Evolutionary conservation across 2,888 invertebrate genomes (phyloP).

Genomic region (Glomeris marginata): DNA sequence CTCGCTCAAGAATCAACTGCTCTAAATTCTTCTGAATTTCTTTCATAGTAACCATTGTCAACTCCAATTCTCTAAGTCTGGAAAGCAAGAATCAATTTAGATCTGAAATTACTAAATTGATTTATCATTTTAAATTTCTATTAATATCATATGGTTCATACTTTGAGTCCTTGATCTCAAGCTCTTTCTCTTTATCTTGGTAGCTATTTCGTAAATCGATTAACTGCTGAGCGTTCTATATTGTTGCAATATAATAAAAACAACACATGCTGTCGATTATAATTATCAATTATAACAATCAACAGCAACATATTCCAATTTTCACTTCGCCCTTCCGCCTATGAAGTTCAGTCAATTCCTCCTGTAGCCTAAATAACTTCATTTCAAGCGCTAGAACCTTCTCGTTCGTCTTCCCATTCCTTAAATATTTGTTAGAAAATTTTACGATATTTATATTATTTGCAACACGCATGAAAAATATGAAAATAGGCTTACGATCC

Average conservation of each 20-base stretch:
- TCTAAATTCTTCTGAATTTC: constrained; percentile 17
- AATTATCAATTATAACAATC: background rate
- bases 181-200: constrained; percentile 65
- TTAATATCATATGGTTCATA: no score
- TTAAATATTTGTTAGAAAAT: constrained; percentile 6
- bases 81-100: constrained; percentile 14
- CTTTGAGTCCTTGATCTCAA: constrained; percentile 57
- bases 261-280: background rate
- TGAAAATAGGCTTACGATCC: constrained; percentile 15
- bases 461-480: background rate
- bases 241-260: constrained; percentile 3
- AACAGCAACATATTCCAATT: background rate
- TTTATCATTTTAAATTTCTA: no score
- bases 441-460: background rate
- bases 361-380: constrained; percentile 70
- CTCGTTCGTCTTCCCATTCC: constrained; percentile 33
- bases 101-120: no score
- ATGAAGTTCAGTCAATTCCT: constrained; percentile 81
- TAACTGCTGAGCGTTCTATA: constrained; percentile 69
- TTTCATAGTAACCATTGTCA: constrained; percentile 18
- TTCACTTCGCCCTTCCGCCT: constrained; percentile 61
- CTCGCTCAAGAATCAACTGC: constrained; percentile 35
- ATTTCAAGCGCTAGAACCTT: constrained; percentile 54
- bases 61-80: constrained; percentile 23
- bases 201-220: constrained; percentile 72